Evolutionary conservation across 1,140 invertebrate genomes (phyloP), one percentile per base, ranked within the genome.

Genomic region (Prorops nasuta): DNA sequence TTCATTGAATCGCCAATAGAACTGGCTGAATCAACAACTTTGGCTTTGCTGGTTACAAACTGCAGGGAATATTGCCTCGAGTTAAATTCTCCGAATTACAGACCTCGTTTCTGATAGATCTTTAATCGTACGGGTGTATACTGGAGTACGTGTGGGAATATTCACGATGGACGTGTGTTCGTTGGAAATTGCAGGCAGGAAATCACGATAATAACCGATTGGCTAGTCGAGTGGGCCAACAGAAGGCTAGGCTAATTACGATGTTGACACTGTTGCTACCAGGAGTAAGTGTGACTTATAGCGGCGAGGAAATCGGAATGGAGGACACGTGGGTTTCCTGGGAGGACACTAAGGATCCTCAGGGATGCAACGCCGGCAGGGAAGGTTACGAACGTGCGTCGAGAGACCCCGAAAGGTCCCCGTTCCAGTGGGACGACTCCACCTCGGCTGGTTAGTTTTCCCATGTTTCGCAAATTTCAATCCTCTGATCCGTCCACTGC

Each of bases 241-340:
- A 83, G 21, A 67, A 84, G 40, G 80, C 85, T 0, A 86, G 89
- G 65, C 78, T 79, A 0, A 66, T 89, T 12, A 84, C 86, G 54
- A 84, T 88, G 70, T 71, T 92, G 19, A 78, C 82, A 2, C 69
- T 88, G 24, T 56, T 89, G 0, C 60, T 92, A 16, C 87, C 88
- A 10, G 90, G 90, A 0, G 83, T 87, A 8, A 79, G 84, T 1
- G 80, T 91, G 1, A 84, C 84, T 44, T 92, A 92, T 67, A 86
- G 91, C 72, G 89, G 85, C 18, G 84, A 87, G 53, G 86, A 88
- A 60, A 79, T 87, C 15, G 85, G 80, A 0, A 84, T 87, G 80
- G 55, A 66, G 16, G 70, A 86, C 76, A 78, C 74, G 12, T 75
- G 37, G 20, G 61, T 79, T 18, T 57, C 66, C 0, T 76, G 69